phyloP scores from a whole-genome alignment of 1,140 invertebrate genomes.

The Papilio polyxenes region DNA sequence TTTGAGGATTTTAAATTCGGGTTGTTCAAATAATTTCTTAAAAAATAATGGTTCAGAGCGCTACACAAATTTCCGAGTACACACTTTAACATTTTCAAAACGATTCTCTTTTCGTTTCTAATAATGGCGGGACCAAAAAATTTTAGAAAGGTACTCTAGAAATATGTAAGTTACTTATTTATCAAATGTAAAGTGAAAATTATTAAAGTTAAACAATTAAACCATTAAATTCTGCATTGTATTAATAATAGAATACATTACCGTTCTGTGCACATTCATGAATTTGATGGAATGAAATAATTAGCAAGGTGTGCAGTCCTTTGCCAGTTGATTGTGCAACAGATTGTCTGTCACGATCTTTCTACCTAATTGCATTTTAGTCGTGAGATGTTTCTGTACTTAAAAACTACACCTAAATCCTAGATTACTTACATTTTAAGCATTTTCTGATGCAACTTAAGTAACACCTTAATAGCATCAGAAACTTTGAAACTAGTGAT shows the following conservation, averaged over 20 bases:
- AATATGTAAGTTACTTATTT: too few species aligned
- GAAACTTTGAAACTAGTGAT: too few species aligned
- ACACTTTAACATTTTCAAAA: not conserved
- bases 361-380: not conserved
- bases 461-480: too few species aligned
- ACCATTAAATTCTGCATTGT: not conserved
- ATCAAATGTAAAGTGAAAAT: too few species aligned
- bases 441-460: not conserved
- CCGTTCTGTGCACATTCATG: not conserved
- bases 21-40: not conserved
- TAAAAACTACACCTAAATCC: not conserved
- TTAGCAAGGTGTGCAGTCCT: not conserved
- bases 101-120: not conserved
- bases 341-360: constrained; percentile 12
- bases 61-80: not conserved
- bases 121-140: not conserved
- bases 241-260: not conserved
- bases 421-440: not conserved
- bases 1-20: not conserved
- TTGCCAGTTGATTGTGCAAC: not conserved
- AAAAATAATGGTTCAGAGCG: not conserved
- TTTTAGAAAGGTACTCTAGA: not conserved
- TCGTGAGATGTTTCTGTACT: not conserved
- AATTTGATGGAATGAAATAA: not conserved
- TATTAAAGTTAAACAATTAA: too few species aligned